Conservation (phyloP, 1,140 invertebrate species). For the Bombus breviceps region DNA sequence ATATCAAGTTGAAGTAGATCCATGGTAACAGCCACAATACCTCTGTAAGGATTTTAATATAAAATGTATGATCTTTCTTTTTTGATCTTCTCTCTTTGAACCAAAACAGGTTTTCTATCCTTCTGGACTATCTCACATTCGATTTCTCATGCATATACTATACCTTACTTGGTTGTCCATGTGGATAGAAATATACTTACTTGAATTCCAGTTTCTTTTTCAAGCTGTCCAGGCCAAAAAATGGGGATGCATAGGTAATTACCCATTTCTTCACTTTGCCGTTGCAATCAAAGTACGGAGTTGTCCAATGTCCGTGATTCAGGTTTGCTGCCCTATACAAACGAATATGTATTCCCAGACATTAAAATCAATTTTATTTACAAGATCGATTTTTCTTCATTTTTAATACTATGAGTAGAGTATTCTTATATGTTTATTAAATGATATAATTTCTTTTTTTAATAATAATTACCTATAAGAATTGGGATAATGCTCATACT, state of each 20-base stretch:
- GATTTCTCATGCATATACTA: conserved; percentile 45
- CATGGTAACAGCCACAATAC: conserved; percentile 96
- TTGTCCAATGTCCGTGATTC: conserved; percentile 95
- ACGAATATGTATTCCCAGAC: conserved; percentile 63
- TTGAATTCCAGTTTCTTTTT: conserved; percentile 96
- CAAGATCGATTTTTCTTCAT: conserved; percentile 35
- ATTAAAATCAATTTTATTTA: conserved; percentile 79
- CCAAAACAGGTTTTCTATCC: conserved; percentile 51
- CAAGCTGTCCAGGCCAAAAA: conserved; percentile 98
- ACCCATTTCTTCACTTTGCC: conserved; percentile 97
- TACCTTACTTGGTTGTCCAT: not conserved
- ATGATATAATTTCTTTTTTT: not conserved
- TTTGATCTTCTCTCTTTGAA: conserved; percentile 64
- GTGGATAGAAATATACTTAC: conserved; percentile 85
- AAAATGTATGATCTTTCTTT: conserved; percentile 79
- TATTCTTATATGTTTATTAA: conserved; percentile 38
- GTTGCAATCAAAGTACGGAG: conserved; percentile 97
- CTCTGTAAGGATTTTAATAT: conserved; percentile 87
- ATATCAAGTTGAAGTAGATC: conserved; percentile 95
- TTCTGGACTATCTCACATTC: conserved; percentile 35
- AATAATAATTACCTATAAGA: conserved; percentile 86
- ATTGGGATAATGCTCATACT: conserved; percentile 95
- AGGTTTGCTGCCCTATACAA: conserved; percentile 89
- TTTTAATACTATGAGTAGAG: not conserved
- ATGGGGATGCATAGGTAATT: conserved; percentile 96